Conservation (phyloP, 2,113 vertebrate species). For the Aix galericulata region DNA sequence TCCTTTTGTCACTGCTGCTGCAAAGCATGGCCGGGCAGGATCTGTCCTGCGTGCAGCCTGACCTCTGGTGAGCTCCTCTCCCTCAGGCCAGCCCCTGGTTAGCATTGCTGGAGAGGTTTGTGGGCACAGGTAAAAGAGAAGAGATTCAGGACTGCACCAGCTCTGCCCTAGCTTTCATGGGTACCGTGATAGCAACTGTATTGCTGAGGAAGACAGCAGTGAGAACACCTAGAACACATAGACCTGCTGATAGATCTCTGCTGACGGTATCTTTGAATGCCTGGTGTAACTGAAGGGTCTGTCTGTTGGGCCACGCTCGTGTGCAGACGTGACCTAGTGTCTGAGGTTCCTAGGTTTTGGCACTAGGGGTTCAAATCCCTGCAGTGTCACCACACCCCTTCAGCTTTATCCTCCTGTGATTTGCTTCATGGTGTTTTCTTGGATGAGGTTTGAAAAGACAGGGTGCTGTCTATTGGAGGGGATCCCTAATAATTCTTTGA, state of each 20-base stretch:
- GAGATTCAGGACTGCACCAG: background rate
- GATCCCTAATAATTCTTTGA: background rate
- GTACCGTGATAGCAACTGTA: background rate
- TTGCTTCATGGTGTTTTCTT: background rate
- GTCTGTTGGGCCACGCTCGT: background rate
- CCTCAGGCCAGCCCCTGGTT: background rate
- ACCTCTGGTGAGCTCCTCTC: background rate
- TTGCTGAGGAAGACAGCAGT: fast-evolving
- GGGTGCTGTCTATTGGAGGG: background rate
- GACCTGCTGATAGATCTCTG: background rate
- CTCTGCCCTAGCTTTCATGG: background rate
- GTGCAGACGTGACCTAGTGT: fast-evolving
- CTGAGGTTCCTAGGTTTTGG: background rate
- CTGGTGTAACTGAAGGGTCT: fast-evolving
- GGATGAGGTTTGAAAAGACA: background rate
- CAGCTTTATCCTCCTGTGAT: fast-evolving
- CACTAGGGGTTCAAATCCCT: background rate
- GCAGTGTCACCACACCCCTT: background rate
- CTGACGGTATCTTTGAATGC: background rate
- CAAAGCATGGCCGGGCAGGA: background rate
- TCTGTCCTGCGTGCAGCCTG: background rate
- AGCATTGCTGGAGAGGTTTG: background rate
- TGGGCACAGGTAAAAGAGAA: no score
- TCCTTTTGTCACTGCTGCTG: background rate
- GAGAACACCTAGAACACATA: background rate